Percentiles rank a stretch among this genome's conserved stretches.
Conservation (phyloP, 2,113 vertebrate genomes). For the Chaetodon trifascialis region DNA sequence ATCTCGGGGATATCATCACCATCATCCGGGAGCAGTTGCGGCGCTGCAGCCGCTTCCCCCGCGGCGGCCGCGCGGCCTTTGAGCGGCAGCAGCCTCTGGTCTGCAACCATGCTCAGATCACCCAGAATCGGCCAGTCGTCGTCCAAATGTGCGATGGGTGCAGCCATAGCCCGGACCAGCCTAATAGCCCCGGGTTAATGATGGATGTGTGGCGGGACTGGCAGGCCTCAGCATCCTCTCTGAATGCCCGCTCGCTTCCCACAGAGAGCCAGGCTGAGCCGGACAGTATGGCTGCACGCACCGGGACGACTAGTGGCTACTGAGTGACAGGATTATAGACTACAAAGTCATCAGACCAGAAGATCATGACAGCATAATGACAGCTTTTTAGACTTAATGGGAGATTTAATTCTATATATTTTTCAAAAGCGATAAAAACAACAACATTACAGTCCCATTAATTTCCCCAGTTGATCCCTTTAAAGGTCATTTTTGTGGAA, state of each 20-base stretch:
- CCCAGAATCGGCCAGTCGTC: constrained; percentile 90
- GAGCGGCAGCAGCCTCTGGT: constrained; percentile 50
- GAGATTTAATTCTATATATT: neutral
- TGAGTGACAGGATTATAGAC: neutral
- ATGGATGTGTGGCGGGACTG: constrained; percentile 23
- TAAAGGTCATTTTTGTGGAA: neutral
- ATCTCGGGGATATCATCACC: constrained; percentile 64
- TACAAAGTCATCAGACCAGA: neutral
- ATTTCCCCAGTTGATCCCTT: neutral
- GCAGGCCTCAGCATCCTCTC: constrained; percentile 73
- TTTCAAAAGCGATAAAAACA: neutral
- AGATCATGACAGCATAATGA: neutral
- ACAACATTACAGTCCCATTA: neutral
- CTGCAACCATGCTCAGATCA: constrained; percentile 79
- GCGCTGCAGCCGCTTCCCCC: constrained; percentile 22
- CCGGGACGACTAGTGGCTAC: constrained; percentile 42
- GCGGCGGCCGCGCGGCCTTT: constrained; percentile 70
- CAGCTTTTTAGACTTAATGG: neutral
- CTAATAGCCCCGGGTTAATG: constrained; percentile 39
- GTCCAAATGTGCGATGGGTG: constrained; percentile 83
- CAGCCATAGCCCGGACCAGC: constrained; percentile 86
- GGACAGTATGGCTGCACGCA: constrained; percentile 39
- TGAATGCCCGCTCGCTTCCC: constrained; percentile 33
- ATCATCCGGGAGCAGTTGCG: constrained; percentile 35
- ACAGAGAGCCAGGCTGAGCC: neutral